Percentiles rank a stretch among this genome's conserved stretches.
Conservation (phyloP, 2,888 invertebrate genomes). For the Tineola bisselliella region DNA sequence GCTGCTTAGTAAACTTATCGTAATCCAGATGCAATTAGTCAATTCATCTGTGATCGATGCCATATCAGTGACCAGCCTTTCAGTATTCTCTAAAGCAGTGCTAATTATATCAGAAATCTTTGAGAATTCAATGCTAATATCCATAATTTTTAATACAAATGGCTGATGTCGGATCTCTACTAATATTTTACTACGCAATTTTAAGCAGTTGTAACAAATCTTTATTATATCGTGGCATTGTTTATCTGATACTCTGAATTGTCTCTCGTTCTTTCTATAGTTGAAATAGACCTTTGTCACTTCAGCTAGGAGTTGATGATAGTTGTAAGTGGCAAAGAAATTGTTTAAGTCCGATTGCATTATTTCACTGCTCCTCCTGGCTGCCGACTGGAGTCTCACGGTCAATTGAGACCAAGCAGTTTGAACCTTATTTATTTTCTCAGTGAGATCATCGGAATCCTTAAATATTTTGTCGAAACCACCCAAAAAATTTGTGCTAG, state of each 20-base stretch:
- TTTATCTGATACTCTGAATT: conserved; percentile 44
- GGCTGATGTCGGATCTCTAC: conserved; percentile 48
- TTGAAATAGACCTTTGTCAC: conserved; percentile 51
- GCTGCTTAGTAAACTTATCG: conserved; percentile 43
- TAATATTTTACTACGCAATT: conserved; percentile 59
- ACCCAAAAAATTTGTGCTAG: conserved; percentile 42
- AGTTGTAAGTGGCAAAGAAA: conserved; percentile 49
- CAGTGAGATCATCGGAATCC: conserved; percentile 39
- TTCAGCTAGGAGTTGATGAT: conserved; percentile 45
- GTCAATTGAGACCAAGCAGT: conserved; percentile 54
- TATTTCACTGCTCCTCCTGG: conserved; percentile 50
- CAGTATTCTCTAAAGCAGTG: conserved; percentile 44
- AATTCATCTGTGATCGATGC: conserved; percentile 38
- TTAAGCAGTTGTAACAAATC: conserved; percentile 65
- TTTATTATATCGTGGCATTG: conserved; percentile 64
- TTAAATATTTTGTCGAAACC: conserved; percentile 52
- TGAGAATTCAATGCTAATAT: conserved; percentile 48
- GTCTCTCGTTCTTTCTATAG: conserved; percentile 49
- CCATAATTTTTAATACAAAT: conserved; percentile 50
- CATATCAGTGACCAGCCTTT: conserved; percentile 38
- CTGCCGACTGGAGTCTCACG: conserved; percentile 52
- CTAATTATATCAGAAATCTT: conserved; percentile 50
- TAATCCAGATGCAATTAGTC: conserved; percentile 49
- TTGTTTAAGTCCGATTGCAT: conserved; percentile 44
- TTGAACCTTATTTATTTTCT: conserved; percentile 51